Evolutionary conservation across 2,888 invertebrate species (phyloP).

Genomic region (Pollenia labialis): DNA sequence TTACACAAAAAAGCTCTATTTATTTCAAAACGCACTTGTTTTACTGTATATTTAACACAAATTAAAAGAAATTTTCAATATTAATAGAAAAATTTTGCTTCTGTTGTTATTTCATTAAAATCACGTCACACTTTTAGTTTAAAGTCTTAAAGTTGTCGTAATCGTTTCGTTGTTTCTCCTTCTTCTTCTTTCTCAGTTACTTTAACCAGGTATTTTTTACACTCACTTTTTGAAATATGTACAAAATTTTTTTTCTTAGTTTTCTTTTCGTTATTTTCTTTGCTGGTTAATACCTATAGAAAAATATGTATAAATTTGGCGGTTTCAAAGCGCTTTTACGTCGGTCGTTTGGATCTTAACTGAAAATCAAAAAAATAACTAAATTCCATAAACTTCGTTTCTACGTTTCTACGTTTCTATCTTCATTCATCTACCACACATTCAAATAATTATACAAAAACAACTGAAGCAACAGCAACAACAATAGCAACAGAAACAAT

Average conservation of each 20-base stretch:
- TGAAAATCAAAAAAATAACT: conserved; percentile 72
- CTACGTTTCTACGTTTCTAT: conserved; percentile 69
- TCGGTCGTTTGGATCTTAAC: conserved; percentile 69
- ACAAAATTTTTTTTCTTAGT: background rate
- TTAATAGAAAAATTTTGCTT: conserved; percentile 17
- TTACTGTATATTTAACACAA: conserved; percentile 35
- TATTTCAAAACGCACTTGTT: conserved; percentile 65
- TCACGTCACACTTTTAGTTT: conserved; percentile 67
- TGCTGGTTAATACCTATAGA: conserved; percentile 29
- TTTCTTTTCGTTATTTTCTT: conserved; percentile 30
- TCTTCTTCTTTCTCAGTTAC: conserved; percentile 37
- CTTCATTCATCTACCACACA: conserved; percentile 63
- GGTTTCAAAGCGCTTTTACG: conserved; percentile 58
- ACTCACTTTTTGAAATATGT: conserved; percentile 42
- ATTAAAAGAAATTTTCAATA: conserved; percentile 57
- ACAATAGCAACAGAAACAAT: conserved; percentile 45
- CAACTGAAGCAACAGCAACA: conserved; percentile 18
- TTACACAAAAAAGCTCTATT: conserved; percentile 7
- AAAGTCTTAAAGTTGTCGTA: conserved; percentile 66
- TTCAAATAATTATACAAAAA: conserved; percentile 46
- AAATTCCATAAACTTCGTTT: conserved; percentile 73
- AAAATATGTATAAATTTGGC: conserved; percentile 49
- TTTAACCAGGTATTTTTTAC: conserved; percentile 45
- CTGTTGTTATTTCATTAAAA: conserved; percentile 57
- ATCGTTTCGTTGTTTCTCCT: conserved; percentile 64